A percentile compares a stretch with the other conserved stretches of the same genome.
Evolutionary conservation across 2,113 vertebrate species (phyloP).

Genomic region (Ailuropoda melanoleuca): DNA sequence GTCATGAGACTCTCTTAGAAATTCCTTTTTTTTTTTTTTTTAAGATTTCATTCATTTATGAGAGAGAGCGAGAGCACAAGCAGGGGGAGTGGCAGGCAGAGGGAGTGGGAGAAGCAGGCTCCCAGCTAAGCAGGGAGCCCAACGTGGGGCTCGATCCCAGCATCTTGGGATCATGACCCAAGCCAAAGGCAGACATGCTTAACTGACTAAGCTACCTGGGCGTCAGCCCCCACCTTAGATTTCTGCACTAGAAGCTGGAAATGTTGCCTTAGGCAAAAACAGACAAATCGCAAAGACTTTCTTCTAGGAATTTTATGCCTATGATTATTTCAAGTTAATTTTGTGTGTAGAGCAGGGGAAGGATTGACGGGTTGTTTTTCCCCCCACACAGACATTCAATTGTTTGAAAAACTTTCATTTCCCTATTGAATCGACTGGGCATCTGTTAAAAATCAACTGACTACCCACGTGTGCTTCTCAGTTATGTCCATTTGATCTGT

Average conservation of each 20-base stretch:
- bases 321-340: background rate
- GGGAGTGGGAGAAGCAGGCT: background rate
- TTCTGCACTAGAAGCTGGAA: background rate
- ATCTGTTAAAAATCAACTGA: background rate
- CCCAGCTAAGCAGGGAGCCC: no score
- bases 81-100: background rate
- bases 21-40: background rate
- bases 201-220: no score
- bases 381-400: background rate
- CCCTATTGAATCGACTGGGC: background rate
- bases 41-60: background rate
- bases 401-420: background rate
- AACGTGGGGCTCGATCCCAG: background rate
- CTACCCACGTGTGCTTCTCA: accelerated
- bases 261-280: background rate
- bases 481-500: accelerated
- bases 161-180: background rate
- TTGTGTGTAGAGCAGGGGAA: background rate
- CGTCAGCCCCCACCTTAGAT: background rate
- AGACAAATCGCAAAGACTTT: background rate
- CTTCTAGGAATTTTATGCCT: background rate
- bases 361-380: background rate
- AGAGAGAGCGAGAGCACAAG: background rate
- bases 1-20: background rate
- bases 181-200: background rate